Percentiles rank a stretch among this genome's conserved stretches.
These are phyloP conservation scores for Oscheius sp. DNA, from an alignment of 2,888 invertebrate genomes.

Conservation along the genomic window DNA sequence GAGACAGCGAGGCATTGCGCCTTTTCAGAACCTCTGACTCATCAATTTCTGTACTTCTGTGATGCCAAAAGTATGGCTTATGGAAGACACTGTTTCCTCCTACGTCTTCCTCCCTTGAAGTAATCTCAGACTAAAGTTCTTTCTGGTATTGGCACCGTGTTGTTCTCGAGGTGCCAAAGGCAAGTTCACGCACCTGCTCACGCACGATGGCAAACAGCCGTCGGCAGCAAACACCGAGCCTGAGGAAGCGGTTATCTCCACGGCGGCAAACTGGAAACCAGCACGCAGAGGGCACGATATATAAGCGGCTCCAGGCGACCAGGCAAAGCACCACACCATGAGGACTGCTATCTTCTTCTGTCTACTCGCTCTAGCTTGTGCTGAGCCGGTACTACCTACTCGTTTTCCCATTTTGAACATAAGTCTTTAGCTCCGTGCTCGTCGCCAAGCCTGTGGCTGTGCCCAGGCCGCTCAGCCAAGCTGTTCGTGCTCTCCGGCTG, in stretches of 20 bases:
- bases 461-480: slow-evolving; percentile 40
- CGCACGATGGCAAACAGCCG: slow-evolving; percentile 23
- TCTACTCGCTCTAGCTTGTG: slow-evolving; percentile 29
- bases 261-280: slow-evolving; percentile 22
- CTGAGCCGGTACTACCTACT: slow-evolving; percentile 25
- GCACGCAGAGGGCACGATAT: slow-evolving; percentile 9
- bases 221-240: slow-evolving; percentile 27
- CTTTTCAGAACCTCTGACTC: too few relatives aligned
- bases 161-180: slow-evolving; percentile 17
- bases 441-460: slow-evolving; percentile 52
- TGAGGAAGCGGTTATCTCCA: slow-evolving; percentile 31
- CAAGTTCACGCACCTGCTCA: slow-evolving; percentile 15
- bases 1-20: too few relatives aligned
- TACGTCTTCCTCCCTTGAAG: too few relatives aligned
- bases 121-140: too few relatives aligned
- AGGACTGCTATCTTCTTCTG: slow-evolving; percentile 33
- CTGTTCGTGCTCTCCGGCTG: slow-evolving; percentile 48
- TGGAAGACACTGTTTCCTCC: too few relatives aligned
- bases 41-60: too few relatives aligned
- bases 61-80: too few relatives aligned
- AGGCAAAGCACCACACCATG: slow-evolving; percentile 17
- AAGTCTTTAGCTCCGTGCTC: slow-evolving; percentile 46
- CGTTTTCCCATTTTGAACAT: not conserved
- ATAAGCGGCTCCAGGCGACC: not conserved
- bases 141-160: too few relatives aligned